A percentile compares a stretch with the other conserved stretches of the same genome.
Conservation (phyloP, 2,888 invertebrate species). For the Rotaria magnacalcarata region DNA sequence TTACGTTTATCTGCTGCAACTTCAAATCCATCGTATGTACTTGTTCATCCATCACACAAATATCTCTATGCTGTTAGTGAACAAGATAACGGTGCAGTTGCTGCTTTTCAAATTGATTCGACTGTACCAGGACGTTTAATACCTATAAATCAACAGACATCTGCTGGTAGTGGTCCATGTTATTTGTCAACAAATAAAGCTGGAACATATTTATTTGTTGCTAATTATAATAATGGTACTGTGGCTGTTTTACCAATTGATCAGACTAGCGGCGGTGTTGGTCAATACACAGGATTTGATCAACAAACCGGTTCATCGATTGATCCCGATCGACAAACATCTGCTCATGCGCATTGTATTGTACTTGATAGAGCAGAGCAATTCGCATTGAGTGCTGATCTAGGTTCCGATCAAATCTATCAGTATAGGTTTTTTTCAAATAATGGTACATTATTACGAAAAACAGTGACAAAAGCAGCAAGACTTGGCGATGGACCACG, state of each 20-base stretch:
- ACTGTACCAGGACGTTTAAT: neutral
- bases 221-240: slow-evolving; percentile 33
- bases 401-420: slow-evolving; percentile 20
- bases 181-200: slow-evolving; percentile 1
- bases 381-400: slow-evolving; percentile 20
- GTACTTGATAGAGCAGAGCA: neutral
- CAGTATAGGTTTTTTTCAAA: neutral
- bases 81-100: neutral
- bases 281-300: neutral
- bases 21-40: neutral
- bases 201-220: neutral
- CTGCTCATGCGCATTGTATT: slow-evolving; percentile 24
- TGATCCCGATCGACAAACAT: neutral
- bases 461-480: neutral
- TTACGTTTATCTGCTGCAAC: neutral
- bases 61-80: slow-evolving; percentile 14
- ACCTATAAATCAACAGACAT: neutral
- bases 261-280: neutral
- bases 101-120: neutral
- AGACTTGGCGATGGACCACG: slow-evolving; percentile 19
- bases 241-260: slow-evolving; percentile 30
- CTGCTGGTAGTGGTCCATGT: slow-evolving; percentile 8
- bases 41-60: slow-evolving; percentile 1
- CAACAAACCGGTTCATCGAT: slow-evolving; percentile 26
- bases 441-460: slow-evolving; percentile 10